phyloP scores from a whole-genome alignment of 2,113 vertebrate genomes.

The Ameiurus melas region DNA sequence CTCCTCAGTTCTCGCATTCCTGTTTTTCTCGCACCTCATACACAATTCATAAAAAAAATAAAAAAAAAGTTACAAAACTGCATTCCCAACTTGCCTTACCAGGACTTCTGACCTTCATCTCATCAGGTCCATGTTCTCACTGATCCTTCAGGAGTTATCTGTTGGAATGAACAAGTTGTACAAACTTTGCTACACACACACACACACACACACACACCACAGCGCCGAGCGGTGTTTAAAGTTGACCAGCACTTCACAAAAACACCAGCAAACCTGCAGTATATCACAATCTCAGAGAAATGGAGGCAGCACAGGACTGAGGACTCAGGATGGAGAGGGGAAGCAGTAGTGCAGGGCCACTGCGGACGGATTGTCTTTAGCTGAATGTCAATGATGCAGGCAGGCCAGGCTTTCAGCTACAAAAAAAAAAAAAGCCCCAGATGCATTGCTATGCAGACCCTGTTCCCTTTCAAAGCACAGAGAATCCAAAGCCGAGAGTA shows the following conservation, averaged over 20 bases:
- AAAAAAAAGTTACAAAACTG: constrained; percentile 17
- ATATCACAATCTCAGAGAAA: not conserved
- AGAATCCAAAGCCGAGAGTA: constrained; percentile 19
- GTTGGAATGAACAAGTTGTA: not conserved
- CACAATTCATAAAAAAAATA: constrained; percentile 57
- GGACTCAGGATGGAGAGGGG: not conserved
- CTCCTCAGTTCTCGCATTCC: constrained; percentile 53
- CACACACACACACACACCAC: not conserved
- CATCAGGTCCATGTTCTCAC: not conserved
- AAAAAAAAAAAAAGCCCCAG: not conserved
- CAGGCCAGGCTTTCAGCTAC: not conserved
- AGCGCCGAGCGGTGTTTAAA: not conserved
- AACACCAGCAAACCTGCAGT: not conserved
- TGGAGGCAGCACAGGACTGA: not conserved
- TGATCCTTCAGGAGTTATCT: not conserved
- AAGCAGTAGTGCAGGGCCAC: constrained; percentile 5
- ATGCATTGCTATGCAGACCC: constrained; percentile 28
- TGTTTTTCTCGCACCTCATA: constrained; percentile 59
- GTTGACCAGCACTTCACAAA: not conserved
- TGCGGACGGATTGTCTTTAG: not conserved
- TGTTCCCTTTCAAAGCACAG: constrained; percentile 5
- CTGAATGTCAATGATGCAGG: constrained; percentile 37
- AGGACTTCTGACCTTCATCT: constrained; percentile 7
- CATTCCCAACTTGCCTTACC: not conserved
- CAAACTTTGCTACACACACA: not conserved